phyloP scores from a whole-genome alignment of 2,797 vertebrate species.

The Crocodylus rhombifer region DNA sequence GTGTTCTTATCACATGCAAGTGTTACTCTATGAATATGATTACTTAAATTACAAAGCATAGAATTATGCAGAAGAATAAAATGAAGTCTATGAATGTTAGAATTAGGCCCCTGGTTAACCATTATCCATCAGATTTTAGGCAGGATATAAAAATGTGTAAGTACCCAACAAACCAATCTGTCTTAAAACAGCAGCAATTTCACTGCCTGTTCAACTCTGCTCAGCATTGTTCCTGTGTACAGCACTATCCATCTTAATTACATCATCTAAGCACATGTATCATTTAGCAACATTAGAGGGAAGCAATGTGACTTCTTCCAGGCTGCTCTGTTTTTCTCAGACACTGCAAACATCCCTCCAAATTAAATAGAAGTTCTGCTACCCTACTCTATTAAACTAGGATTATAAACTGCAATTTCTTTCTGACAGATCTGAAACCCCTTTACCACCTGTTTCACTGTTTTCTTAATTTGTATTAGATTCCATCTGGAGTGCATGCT shows the following conservation, averaged over 20 bases:
- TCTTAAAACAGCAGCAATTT: background rate
- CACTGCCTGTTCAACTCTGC: background rate
- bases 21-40: background rate
- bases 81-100: background rate
- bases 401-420: background rate
- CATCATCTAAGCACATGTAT: background rate
- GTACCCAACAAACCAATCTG: background rate
- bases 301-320: background rate
- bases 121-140: background rate
- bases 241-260: background rate
- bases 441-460: background rate
- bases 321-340: background rate
- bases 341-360: background rate
- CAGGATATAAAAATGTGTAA: background rate
- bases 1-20: background rate
- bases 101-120: background rate
- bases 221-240: background rate
- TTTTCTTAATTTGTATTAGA: background rate
- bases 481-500: background rate
- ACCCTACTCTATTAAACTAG: background rate
- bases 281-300: background rate
- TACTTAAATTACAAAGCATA: background rate
- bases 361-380: background rate
- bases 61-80: background rate
- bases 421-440: background rate